phyloP scores from a whole-genome alignment of 2,888 invertebrate genomes.

The Sialis lutaria region DNA sequence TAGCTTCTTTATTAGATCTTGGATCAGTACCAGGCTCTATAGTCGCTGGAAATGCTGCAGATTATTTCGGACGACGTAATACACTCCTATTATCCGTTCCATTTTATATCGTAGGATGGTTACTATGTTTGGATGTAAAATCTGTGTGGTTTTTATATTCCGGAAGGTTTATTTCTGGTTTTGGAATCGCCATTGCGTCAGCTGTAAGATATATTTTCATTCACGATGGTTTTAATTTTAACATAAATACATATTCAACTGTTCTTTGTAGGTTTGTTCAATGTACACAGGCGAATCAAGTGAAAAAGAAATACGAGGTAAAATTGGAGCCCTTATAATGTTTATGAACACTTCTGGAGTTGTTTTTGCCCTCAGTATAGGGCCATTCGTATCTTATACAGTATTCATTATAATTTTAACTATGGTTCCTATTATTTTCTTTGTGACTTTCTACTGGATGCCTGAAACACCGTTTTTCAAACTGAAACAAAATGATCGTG shows the following conservation, averaged over 20 bases:
- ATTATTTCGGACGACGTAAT: conserved; percentile 34
- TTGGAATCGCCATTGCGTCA: conserved; percentile 32
- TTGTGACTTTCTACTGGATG: conserved; percentile 32
- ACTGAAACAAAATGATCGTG: conserved; percentile 30
- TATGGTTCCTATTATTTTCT: conserved; percentile 29
- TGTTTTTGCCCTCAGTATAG: conserved; percentile 20
- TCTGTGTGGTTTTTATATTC: conserved; percentile 30
- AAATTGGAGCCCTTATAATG: conserved; percentile 20
- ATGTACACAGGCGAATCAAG: conserved; percentile 24
- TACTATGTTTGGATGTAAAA: conserved; percentile 20
- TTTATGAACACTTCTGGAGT: conserved; percentile 23
- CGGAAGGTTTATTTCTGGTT: conserved; percentile 31
- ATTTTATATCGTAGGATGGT: conserved; percentile 35
- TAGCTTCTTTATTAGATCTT: conserved; percentile 13
- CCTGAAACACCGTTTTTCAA: conserved; percentile 45
- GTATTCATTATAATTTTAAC: conserved; percentile 28
- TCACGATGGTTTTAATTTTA: background rate
- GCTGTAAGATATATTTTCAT: conserved; percentile 11
- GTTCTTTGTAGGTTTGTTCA: conserved; percentile 13
- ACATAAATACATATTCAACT: background rate
- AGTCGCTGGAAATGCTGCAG: conserved; percentile 34
- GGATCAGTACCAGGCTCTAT: conserved; percentile 38
- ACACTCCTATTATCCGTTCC: conserved; percentile 31
- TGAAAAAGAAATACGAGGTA: conserved; percentile 20
- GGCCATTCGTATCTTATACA: conserved; percentile 15